phyloP scores from a whole-genome alignment of 2,797 vertebrate genomes.

The Ambastaia sidthimunki region DNA sequence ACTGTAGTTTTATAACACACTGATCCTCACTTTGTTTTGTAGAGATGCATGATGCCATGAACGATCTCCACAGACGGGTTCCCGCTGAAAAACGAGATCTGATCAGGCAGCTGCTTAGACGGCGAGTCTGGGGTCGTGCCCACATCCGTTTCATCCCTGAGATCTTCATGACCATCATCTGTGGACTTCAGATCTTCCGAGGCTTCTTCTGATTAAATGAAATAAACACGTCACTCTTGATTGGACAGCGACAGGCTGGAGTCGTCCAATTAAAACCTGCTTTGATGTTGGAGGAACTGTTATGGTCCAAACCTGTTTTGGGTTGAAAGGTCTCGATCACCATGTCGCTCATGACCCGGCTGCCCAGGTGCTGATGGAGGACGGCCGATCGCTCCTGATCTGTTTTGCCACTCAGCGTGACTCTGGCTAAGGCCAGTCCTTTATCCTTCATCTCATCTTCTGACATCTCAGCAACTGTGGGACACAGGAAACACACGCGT shows the following conservation, averaged over 20 bases:
- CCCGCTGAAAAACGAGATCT: constrained; percentile 98
- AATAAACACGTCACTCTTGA: background rate
- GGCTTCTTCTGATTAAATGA: constrained; percentile 11
- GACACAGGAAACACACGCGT: constrained; percentile 20
- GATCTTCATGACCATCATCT: constrained; percentile 63
- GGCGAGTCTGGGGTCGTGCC: constrained; percentile 83
- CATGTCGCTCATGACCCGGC: constrained; percentile 93
- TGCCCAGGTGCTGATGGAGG: constrained; percentile 94
- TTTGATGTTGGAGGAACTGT: background rate
- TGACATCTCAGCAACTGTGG: constrained; percentile 83
- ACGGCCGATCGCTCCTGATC: constrained; percentile 83
- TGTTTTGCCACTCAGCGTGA: constrained; percentile 84
- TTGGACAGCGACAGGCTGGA: no score
- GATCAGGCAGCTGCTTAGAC: constrained; percentile 94
- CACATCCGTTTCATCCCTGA: constrained; percentile 59
- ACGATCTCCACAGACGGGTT: constrained; percentile 96
- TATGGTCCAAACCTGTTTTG: constrained; percentile 75
- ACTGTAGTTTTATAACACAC: background rate
- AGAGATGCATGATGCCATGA: constrained; percentile 98
- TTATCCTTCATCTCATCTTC: constrained; percentile 84
- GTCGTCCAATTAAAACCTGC: no score
- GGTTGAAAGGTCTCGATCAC: constrained; percentile 93
- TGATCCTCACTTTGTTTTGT: constrained; percentile 93
- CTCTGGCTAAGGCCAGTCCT: constrained; percentile 78
- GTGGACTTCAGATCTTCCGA: constrained; percentile 44